A percentile compares a stretch with the other conserved stretches of the same genome.
Conservation (phyloP, 2,888 invertebrate genomes). For the Calameuta pallipes region DNA sequence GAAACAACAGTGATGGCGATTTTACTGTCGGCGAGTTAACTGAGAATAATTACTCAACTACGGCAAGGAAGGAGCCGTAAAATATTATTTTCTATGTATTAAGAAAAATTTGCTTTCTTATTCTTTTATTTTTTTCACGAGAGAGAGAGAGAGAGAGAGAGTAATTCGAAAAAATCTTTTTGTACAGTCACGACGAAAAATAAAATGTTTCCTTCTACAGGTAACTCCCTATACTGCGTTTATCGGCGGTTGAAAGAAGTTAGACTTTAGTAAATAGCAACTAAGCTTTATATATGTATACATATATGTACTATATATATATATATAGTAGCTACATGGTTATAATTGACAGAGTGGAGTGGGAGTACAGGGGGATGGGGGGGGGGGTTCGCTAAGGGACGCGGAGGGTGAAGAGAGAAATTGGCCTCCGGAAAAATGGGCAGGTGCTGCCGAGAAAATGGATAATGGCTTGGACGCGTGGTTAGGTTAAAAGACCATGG, state of each 20-base stretch:
- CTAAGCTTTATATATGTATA: background rate
- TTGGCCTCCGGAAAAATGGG: conserved; percentile 2
- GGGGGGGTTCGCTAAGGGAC: too few species aligned
- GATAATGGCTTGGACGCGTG: conserved; percentile 3
- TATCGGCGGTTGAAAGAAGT: background rate
- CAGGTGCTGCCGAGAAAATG: conserved; percentile 1
- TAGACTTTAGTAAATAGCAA: background rate
- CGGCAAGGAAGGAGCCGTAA: background rate
- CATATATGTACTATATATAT: too few species aligned
- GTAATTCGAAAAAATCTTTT: background rate
- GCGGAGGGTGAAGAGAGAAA: background rate
- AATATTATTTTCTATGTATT: background rate
- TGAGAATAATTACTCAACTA: background rate
- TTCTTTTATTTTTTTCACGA: background rate
- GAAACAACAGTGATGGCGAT: too few species aligned
- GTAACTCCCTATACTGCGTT: background rate
- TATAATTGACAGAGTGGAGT: background rate
- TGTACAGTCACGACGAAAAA: background rate
- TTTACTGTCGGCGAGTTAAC: background rate
- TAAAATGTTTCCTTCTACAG: background rate
- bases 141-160: background rate
- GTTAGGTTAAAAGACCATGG: background rate
- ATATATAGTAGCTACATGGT: background rate
- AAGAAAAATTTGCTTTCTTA: background rate
- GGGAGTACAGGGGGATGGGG: background rate